Evolutionary conservation across 2,113 vertebrate species (phyloP).

Genomic region (Antechinus stuartii): DNA sequence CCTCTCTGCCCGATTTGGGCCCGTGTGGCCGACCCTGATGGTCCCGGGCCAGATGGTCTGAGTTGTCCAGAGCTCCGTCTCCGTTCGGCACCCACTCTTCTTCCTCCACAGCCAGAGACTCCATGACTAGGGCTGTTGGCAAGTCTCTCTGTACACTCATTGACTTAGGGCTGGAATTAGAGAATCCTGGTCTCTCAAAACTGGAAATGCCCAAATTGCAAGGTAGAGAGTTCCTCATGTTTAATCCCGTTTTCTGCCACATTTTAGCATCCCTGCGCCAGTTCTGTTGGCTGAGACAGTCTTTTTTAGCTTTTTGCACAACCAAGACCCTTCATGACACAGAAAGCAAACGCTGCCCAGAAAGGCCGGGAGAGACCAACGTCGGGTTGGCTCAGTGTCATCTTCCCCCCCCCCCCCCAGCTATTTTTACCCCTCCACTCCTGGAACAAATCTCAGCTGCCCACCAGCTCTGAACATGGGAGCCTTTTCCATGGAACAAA

Average conservation of each 20-base stretch:
- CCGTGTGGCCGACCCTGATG: neutral
- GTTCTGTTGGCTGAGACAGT: slow-evolving; percentile 60
- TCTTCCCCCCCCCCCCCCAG: neutral
- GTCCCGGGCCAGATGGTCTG: neutral
- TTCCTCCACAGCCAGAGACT: neutral
- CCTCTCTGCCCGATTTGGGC: neutral
- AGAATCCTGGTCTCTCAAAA: slow-evolving; percentile 27
- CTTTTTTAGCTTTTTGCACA: slow-evolving; percentile 59
- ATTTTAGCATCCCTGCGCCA: slow-evolving; percentile 45
- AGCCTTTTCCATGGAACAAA: neutral
- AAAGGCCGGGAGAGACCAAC: neutral
- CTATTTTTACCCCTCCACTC: neutral
- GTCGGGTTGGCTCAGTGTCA: slow-evolving; percentile 1
- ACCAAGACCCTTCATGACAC: slow-evolving; percentile 30
- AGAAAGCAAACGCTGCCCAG: slow-evolving; percentile 42
- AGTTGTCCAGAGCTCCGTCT: neutral
- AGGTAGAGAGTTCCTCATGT: slow-evolving; percentile 46
- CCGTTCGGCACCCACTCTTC: neutral
- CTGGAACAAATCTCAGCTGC: neutral
- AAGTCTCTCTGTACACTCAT: slow-evolving; percentile 22
- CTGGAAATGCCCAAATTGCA: slow-evolving; percentile 35
- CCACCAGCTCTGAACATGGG: neutral
- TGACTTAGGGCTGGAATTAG: neutral
- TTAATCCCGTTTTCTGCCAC: slow-evolving; percentile 40
- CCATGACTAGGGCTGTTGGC: neutral